Evolutionary conservation across 2,113 vertebrate genomes (phyloP).

Genomic region (Thomomys bottae): DNA sequence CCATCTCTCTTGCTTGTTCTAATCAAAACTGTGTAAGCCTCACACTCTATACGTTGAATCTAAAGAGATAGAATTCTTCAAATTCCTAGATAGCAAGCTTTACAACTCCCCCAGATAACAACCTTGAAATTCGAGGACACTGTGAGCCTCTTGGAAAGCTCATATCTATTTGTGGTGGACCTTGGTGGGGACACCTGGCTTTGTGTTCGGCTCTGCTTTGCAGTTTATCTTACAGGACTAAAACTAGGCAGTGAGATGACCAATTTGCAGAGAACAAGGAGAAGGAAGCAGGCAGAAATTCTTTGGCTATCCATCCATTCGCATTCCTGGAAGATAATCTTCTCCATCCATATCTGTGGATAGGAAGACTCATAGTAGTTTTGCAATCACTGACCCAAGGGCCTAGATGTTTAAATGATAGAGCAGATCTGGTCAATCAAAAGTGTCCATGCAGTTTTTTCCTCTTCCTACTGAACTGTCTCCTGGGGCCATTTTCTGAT

Average conservation of each 20-base stretch:
- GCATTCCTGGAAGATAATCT: background rate
- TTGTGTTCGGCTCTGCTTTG: background rate
- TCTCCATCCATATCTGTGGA: background rate
- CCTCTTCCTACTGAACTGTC: background rate
- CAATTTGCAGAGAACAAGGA: background rate
- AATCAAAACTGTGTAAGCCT: constrained; percentile 22
- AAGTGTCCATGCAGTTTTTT: background rate
- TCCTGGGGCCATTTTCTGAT: background rate
- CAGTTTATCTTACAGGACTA: background rate
- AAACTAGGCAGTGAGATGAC: background rate
- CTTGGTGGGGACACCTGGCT: background rate
- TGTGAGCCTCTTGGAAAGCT: background rate
- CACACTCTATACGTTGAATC: background rate
- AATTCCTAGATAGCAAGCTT: background rate
- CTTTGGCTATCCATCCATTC: accelerated
- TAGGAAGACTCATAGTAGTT: background rate
- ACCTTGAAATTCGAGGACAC: background rate
- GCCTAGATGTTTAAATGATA: background rate
- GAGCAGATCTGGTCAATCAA: background rate
- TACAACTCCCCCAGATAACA: background rate
- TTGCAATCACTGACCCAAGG: background rate
- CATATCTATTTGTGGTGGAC: background rate
- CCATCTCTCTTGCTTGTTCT: background rate
- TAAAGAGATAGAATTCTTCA: constrained; percentile 30
- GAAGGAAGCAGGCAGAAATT: background rate